Base-by-base conservation (phyloP, 2,797 vertebrate species). In the Jordanella pulchra region DNA sequence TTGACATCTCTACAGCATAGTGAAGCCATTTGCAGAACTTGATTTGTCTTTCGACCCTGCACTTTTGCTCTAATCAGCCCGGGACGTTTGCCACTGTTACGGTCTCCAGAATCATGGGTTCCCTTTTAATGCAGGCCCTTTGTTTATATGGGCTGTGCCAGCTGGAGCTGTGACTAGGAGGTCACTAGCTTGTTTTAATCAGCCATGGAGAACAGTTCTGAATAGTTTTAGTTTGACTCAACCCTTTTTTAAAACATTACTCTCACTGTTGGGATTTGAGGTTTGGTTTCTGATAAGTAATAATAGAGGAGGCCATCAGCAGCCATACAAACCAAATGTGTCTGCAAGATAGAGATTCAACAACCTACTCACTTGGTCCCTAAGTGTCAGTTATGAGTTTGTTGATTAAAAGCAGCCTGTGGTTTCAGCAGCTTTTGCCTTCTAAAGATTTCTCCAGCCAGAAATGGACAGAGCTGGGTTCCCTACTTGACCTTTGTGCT, bases 151-250 rank as follows among this genome's bases (percentile, higher is more conserved):
- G 66, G 15, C 47, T 0, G 14, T 79, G 86, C 89, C 90, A 93
- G 79, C 72, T 84, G 86, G 83, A 85, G 77, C 80, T 65, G 7
- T 90, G 87, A 91, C n/a, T 88, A 82, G 82, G 73, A 82, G 81
- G 84, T 77, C 85, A 83, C 83, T 73, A 76, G 86, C 90, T 91
- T 88, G 82, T 86, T 85, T 92, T 87, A 91, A 92, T 93, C 91
- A 91, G 82, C 75, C 89, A 78, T 84, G 81, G 88, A 91, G 89
- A 88, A 79, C 77, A 86, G 89, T 90, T 90, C 90, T 83, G 79
- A 84, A 79, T 86, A 83, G 79, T 89, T 86, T 78, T 66, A 84
- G 80, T 80, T 83, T 91, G 89, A 90, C 89, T 89, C 89, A 87
- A 81, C 69, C 72, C 53, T 65, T 90, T 92, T 89, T 91, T 83